Percentiles rank a stretch among this genome's conserved stretches.
Evolutionary conservation across 2,797 vertebrate species (phyloP).

Genomic region (Helarctos malayanus): DNA sequence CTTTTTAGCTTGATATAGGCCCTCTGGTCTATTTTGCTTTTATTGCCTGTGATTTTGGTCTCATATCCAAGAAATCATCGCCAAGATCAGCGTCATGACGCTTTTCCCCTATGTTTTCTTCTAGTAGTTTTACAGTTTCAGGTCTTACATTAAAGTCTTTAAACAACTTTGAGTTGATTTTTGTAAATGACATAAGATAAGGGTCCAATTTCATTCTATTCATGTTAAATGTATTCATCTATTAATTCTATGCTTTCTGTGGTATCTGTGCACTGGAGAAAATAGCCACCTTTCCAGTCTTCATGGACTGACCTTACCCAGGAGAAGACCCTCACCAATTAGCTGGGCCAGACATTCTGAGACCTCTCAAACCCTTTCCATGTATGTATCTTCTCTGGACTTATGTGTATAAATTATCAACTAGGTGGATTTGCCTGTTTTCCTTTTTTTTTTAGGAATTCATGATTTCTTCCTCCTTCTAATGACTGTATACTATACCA

Average conservation of each 20-base stretch:
- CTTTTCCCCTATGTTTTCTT: neutral
- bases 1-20: neutral
- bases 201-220: neutral
- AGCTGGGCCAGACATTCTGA: neutral
- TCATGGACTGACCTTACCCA: neutral
- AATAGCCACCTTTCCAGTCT: neutral
- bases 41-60: neutral
- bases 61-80: neutral
- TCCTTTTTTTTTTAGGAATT: neutral
- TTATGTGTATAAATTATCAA: neutral
- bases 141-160: neutral
- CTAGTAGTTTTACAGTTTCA: neutral
- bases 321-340: neutral
- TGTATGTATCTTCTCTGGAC: neutral
- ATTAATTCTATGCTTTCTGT: neutral
- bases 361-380: neutral
- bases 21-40: neutral
- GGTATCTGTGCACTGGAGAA: neutral
- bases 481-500: neutral
- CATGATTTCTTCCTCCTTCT: neutral
- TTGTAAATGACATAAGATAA: neutral
- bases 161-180: neutral
- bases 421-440: neutral
- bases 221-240: neutral
- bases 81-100: neutral